phyloP scores from a whole-genome alignment of 2,888 invertebrate genomes.

The Caradrina clavipalpis region DNA sequence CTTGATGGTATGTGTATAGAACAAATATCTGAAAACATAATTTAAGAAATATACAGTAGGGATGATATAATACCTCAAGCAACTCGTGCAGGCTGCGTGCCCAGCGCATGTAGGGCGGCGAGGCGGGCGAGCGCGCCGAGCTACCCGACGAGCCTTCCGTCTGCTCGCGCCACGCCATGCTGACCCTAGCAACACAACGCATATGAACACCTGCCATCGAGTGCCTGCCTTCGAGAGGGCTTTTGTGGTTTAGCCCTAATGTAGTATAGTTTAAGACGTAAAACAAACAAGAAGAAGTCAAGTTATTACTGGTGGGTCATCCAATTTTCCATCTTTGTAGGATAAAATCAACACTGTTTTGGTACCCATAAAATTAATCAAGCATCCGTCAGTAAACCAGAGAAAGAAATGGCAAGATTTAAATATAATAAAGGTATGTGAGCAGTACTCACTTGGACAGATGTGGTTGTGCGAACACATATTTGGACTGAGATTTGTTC shows the following conservation, averaged over 20 bases:
- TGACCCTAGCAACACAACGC: constrained; percentile 67
- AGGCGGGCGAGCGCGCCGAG: constrained; percentile 88
- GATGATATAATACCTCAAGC: constrained; percentile 90
- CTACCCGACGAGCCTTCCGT: constrained; percentile 88
- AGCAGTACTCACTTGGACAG: constrained; percentile 79
- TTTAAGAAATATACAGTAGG: not conserved
- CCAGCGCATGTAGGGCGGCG: constrained; percentile 96
- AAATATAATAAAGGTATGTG: too few relatives aligned
- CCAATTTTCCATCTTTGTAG: too few relatives aligned
- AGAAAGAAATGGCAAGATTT: too few relatives aligned
- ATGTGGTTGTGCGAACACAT: constrained; percentile 89
- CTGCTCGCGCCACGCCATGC: constrained; percentile 87
- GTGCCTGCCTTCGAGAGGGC: too few relatives aligned
- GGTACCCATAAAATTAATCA: too few relatives aligned
- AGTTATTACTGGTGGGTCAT: too few relatives aligned
- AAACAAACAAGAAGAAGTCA: too few relatives aligned
- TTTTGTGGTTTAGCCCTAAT: too few relatives aligned
- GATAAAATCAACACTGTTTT: too few relatives aligned
- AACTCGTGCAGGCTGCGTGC: constrained; percentile 96
- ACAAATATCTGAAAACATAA: not conserved
- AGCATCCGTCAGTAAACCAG: too few relatives aligned
- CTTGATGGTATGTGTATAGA: too few relatives aligned
- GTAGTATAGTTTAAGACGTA: too few relatives aligned
- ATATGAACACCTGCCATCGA: not conserved
- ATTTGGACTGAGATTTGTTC: constrained; percentile 87